Conservation (phyloP, 2,113 vertebrate species). For the Vombatus ursinus region DNA sequence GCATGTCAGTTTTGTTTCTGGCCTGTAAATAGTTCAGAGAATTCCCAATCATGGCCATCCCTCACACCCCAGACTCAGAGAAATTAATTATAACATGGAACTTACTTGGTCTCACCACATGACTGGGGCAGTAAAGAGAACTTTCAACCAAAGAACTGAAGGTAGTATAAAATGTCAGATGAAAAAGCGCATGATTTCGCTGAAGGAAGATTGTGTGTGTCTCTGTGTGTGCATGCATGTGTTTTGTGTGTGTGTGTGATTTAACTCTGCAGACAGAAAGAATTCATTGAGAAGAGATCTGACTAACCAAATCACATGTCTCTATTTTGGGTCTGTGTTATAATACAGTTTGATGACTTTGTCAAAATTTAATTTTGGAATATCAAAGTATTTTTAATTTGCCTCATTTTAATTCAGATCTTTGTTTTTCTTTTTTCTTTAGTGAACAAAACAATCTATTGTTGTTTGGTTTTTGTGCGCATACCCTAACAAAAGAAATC, state of each 20-base stretch:
- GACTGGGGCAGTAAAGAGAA: accelerated
- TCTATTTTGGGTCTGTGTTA: background rate
- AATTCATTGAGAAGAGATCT: background rate
- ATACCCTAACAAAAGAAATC: background rate
- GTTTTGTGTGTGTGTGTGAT: no score
- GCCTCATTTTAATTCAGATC: background rate
- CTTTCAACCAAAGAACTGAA: background rate
- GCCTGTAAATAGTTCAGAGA: background rate
- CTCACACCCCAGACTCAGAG: background rate
- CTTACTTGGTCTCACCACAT: background rate
- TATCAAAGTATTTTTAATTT: background rate
- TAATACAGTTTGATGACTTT: background rate
- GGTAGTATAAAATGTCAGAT: background rate
- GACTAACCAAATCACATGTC: background rate
- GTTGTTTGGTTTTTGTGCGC: background rate
- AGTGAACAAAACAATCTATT: background rate
- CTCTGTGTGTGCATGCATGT: background rate
- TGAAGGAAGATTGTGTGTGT: background rate
- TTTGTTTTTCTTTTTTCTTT: background rate
- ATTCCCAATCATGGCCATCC: no score
- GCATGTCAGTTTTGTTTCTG: no score
- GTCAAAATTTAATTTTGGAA: background rate
- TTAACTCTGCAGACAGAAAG: background rate
- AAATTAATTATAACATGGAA: background rate
- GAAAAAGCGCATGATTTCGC: background rate